Evolutionary conservation across 30 jellyfish, hydroid and myxozoan genomes (phyloP), one percentile per base, ranked within the genome.

Genomic region (Catostylus mosaicus): DNA sequence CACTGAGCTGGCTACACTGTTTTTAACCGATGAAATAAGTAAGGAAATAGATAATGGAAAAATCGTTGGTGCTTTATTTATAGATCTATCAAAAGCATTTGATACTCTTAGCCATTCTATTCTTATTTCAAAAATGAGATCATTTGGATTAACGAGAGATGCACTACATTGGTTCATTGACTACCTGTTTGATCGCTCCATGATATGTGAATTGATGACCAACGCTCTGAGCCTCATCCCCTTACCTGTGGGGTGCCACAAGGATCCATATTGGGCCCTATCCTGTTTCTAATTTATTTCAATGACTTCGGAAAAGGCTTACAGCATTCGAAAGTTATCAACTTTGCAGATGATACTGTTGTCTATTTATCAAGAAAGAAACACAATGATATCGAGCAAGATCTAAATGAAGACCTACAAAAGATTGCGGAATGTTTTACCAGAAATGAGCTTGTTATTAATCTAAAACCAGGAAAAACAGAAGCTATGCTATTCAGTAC

Each of bases 91-190:
- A 81, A 81, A 81, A 67, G 94, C 94, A 27, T 83, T 72, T 34
- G 94, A 83, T 69, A 83, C 94, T 30, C 86, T 83, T 68, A 72
- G 94, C 47, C 94, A 83, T 63, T 67, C 92, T n/a, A 63, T 67
- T 78, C 82, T 83, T 70, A 77, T 72, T 24, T 1, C 35, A 59
- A 73, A 60, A 60, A 51, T 83, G 82, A 77, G 61, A 35, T 83
- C 94, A 45, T 85, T 27, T 67, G 95, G 95, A 34, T 34, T 73
- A 40, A n/a, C 19, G 29, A 85, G 63, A 22, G 64, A 69, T 30
- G 84, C 78, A 62, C 47, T 85, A 32, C 19, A 35, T 48, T 85
- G 95, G 89, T 85, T 75, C 85, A 75, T 40, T 7, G 54, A 40
- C 54, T 40, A n/a, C 54, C 54, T 40, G 54, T 40, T 40, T 40